Base-by-base conservation (phyloP, 2,113 vertebrate species). In the Syngnathus scovelli region DNA sequence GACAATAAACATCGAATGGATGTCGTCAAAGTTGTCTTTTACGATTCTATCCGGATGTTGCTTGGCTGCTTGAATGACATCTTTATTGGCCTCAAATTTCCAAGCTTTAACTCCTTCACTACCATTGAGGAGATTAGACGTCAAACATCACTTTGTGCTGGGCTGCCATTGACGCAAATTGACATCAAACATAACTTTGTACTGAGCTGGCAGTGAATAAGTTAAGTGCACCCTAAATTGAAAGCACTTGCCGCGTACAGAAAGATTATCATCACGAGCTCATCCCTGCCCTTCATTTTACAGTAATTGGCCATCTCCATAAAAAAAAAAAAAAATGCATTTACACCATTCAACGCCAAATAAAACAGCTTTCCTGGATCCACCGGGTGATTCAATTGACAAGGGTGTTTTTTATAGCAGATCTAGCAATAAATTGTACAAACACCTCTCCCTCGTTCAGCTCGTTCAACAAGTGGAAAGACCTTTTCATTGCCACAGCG, bases 381-480 rank as follows among this genome's bases (percentile, higher is more conserved):
- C 69, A 66, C 12, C 54, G 64, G 63, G 78, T 79, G 74, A 51
- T 19, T 8, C 54, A 33, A 16, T 33, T 6, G 27, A 33, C 27
- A 13, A 66, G 64, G 33, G 54, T 60, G 70, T 80, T 67, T 41
- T 36, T 72, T 67, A 79, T 69, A 71, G 54, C 75, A 81, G 56
- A 63, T 76, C 61, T 49, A 16, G 76, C 66, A 67, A 71, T 87
- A 87, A 85, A 86, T 77, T 69, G 66, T 21, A 67, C 67, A 60
- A 19, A 11, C 68, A 3, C 56, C 38, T 52, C 64, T 44, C 67
- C 77, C 73, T 69, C 70, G 80, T 74, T 77, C 61, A 77, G 58
- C 63, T 71, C 44, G 54, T 80, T 79, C 73, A 64, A 70, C 86
- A 83, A 87, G 85, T 87, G 72, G 73, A 82, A 84, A 85, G 83